Evolutionary conservation across 2,888 invertebrate species (phyloP).

Genomic region (Carabus problematicus): DNA sequence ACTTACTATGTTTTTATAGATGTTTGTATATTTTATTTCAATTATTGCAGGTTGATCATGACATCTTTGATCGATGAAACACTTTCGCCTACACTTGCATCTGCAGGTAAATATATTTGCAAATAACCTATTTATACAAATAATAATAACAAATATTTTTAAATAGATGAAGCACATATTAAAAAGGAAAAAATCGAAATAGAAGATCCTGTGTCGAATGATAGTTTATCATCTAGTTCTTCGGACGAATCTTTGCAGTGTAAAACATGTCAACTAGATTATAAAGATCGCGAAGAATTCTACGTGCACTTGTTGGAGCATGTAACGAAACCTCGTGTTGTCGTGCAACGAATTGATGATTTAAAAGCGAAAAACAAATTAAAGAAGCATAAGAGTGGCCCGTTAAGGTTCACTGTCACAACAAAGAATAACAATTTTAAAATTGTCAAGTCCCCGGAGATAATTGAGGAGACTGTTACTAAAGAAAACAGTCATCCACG

Average conservation of each 20-base stretch:
- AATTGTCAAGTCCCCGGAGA: slow-evolving; percentile 22
- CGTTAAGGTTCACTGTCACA: slow-evolving; percentile 24
- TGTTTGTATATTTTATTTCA: background rate
- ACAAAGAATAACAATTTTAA: slow-evolving; percentile 33
- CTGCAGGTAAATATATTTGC: slow-evolving; percentile 20
- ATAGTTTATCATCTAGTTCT: slow-evolving; percentile 22
- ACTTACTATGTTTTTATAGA: background rate
- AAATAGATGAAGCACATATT: background rate
- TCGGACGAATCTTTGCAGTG: slow-evolving; percentile 46
- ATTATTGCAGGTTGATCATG: slow-evolving; percentile 35
- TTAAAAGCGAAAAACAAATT: slow-evolving; percentile 42
- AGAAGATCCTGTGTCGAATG: slow-evolving; percentile 35
- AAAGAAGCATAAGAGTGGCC: slow-evolving; percentile 31
- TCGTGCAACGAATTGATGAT: slow-evolving; percentile 45
- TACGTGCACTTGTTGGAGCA: slow-evolving; percentile 46
- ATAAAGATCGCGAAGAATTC: slow-evolving; percentile 47
- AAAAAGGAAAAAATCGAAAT: slow-evolving; percentile 20
- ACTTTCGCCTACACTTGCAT: slow-evolving; percentile 5
- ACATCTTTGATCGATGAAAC: slow-evolving; percentile 26
- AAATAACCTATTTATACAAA: background rate
- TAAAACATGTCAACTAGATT: slow-evolving; percentile 47
- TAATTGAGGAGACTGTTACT: background rate
- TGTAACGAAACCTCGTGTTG: slow-evolving; percentile 46
- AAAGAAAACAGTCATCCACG: slow-evolving; percentile 4
- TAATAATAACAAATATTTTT: background rate